Conservation (phyloP, 2,888 invertebrate species). For the Pheosia tremula region DNA sequence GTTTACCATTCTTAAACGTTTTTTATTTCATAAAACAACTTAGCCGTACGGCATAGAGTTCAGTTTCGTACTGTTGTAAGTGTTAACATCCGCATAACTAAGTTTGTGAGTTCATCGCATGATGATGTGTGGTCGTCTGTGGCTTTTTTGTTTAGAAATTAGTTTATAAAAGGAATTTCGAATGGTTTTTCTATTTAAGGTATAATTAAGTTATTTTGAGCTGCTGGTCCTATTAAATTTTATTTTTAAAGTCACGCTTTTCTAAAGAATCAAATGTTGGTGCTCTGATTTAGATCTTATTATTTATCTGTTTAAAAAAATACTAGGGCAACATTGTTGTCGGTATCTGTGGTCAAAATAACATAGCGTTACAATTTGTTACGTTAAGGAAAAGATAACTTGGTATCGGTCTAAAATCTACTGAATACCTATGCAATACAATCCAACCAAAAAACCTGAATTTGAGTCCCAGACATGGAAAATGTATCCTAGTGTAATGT, state of each 20-base stretch:
- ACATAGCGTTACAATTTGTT: not conserved
- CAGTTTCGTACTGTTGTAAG: not conserved
- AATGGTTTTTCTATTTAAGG: constrained; percentile 29
- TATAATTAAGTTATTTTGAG: constrained; percentile 35
- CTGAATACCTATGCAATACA: too few species aligned
- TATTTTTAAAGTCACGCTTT: not conserved
- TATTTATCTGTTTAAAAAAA: not conserved
- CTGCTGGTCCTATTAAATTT: not conserved
- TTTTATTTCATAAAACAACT: constrained; percentile 6
- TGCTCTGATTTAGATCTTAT: not conserved
- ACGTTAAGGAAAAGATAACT: not conserved
- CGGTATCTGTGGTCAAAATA: not conserved
- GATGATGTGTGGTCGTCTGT: constrained; percentile 42
- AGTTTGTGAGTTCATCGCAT: constrained; percentile 20
- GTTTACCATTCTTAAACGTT: not conserved
- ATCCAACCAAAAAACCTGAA: too few species aligned
- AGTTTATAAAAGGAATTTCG: constrained; percentile 33
- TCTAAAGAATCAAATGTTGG: not conserved
- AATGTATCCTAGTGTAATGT: too few species aligned
- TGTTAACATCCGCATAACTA: not conserved
- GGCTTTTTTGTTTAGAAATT: constrained; percentile 32
- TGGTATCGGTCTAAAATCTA: too few species aligned
- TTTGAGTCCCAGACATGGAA: too few species aligned
- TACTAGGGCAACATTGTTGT: not conserved
- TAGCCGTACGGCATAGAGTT: constrained; percentile 5